These are phyloP conservation scores for Pseudopipra pipra DNA, from an alignment of 2,113 vertebrate species.

Conservation along the genomic window DNA sequence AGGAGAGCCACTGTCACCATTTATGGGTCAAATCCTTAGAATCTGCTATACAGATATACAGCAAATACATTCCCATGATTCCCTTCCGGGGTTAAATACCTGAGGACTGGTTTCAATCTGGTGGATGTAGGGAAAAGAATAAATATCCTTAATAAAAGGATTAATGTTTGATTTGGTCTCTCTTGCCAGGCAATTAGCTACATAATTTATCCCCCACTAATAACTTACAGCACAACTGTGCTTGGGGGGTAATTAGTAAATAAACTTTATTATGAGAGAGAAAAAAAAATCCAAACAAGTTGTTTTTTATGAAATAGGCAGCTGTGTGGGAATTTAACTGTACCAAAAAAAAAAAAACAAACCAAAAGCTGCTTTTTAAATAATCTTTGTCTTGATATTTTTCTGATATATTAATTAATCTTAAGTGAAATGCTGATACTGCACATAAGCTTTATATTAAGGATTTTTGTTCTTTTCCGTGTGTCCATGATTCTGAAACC, in stretches of 20 bases:
- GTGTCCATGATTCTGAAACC: neutral
- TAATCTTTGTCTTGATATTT: neutral
- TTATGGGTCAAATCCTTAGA: neutral
- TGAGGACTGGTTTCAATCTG: neutral
- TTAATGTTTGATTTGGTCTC: neutral
- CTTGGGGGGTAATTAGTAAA: neutral
- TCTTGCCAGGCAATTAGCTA: conserved; percentile 6
- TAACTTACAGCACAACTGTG: neutral
- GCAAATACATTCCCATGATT: neutral
- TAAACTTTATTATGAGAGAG: neutral
- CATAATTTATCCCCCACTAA: conserved; percentile 11
- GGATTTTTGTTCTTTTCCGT: neutral
- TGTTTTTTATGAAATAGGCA: neutral
- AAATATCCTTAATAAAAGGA: neutral
- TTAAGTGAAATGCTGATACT: neutral
- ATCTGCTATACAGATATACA: neutral
- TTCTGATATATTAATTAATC: neutral
- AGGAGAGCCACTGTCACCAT: neutral
- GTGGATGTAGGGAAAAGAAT: neutral
- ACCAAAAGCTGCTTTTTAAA: neutral
- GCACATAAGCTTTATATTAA: neutral
- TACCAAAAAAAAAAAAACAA: neutral
- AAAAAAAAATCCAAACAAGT: neutral
- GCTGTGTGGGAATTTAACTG: neutral
- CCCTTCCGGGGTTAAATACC: neutral